Evolutionary conservation across 2,113 vertebrate genomes (phyloP).

Genomic region (Caretta caretta): DNA sequence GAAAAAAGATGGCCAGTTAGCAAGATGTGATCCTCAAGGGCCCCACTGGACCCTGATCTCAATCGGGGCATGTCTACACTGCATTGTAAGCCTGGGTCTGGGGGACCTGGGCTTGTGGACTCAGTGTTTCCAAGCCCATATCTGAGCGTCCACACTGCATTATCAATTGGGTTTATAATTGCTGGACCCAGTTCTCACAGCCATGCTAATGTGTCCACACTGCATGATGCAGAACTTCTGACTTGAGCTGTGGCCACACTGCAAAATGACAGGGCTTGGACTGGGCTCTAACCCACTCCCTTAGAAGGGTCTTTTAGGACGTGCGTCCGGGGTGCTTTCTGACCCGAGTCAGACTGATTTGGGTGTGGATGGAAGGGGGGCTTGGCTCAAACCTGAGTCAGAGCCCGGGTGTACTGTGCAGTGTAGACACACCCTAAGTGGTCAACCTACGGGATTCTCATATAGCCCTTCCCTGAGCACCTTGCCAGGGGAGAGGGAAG

Average conservation of each 20-base stretch:
- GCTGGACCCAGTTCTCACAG: neutral
- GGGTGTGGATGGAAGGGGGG: neutral
- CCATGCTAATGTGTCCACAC: neutral
- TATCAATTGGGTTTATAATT: neutral
- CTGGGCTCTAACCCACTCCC: too few species aligned
- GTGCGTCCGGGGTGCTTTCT: neutral
- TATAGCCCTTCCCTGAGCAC: too few species aligned
- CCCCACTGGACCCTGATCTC: too few species aligned
- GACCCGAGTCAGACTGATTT: neutral
- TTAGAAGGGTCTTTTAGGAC: neutral
- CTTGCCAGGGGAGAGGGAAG: neutral
- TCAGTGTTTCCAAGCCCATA: neutral
- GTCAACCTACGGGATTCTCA: neutral
- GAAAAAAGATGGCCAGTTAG: slow-evolving; percentile 32
- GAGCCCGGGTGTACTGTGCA: neutral
- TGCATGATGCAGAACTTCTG: neutral
- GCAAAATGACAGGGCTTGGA: neutral
- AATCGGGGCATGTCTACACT: neutral
- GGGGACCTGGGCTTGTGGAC: neutral
- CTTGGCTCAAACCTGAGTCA: neutral
- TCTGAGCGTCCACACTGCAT: neutral
- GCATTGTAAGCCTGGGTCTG: neutral
- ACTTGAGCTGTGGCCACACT: neutral
- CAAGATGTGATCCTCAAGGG: neutral
- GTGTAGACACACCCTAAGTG: neutral